Conservation (phyloP, 2,797 vertebrate genomes). For the Enteromius treurensis region DNA sequence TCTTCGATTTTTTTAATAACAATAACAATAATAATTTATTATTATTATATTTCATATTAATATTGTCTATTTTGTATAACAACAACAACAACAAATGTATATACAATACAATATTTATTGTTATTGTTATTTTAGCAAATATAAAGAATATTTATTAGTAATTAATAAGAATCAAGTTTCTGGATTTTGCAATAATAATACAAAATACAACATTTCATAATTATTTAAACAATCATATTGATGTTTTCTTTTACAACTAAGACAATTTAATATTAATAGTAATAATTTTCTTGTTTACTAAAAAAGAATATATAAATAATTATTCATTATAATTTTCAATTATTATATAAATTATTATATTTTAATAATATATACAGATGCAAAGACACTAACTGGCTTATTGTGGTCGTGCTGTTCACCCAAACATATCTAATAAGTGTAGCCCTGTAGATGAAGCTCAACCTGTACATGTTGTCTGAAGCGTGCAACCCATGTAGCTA, state of each 20-base stretch:
- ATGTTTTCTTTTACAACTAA: neutral
- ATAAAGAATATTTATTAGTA: neutral
- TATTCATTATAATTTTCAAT: neutral
- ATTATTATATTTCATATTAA: neutral
- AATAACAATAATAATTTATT: neutral
- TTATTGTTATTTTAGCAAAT: neutral
- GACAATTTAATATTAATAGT: neutral
- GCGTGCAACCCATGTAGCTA: conserved; percentile 1
- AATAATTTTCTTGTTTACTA: neutral
- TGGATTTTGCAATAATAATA: neutral
- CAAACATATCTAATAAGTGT: neutral
- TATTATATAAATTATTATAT: neutral
- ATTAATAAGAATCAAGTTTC: neutral
- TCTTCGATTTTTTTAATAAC: neutral
- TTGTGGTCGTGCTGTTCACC: neutral
- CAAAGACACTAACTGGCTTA: neutral
- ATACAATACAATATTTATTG: no score
- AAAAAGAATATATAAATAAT: neutral
- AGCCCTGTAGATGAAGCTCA: neutral
- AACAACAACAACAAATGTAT: no score
- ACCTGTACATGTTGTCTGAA: neutral
- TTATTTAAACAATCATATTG: neutral
- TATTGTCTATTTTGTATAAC: no score
- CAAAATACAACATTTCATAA: no score
- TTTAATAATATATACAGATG: neutral